Conservation (phyloP, 2,797 vertebrate species). For the Sciurus carolinensis region DNA sequence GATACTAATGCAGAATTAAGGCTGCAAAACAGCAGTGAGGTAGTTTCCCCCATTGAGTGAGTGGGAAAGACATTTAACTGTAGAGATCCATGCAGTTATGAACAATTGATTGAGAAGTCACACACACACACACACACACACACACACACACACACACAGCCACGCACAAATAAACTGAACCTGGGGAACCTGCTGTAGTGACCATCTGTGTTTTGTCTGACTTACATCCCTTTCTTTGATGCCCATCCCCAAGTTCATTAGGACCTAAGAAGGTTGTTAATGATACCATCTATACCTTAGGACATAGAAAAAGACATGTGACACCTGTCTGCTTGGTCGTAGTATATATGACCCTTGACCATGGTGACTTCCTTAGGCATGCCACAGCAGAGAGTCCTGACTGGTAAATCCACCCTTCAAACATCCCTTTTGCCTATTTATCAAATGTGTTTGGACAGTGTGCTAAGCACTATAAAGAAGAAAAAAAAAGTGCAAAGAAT, state of each 20-base stretch:
- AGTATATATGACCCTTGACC: background rate
- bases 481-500: background rate
- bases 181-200: background rate
- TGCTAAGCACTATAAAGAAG: background rate
- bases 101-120: background rate
- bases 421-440: background rate
- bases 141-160: background rate
- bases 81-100: background rate
- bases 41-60: background rate
- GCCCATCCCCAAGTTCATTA: background rate
- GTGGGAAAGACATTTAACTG: background rate
- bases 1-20: background rate
- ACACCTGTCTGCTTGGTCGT: background rate
- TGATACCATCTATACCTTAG: background rate
- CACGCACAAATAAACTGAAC: background rate
- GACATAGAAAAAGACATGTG: background rate
- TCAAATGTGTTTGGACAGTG: background rate
- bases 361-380: background rate
- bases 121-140: background rate
- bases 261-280: background rate
- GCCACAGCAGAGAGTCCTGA: background rate
- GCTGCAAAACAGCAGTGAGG: background rate
- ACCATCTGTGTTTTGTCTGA: background rate
- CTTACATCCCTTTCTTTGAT: background rate
- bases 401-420: background rate